These are phyloP conservation scores for Mustelus asterias DNA, from an alignment of 2,113 vertebrate species.

Conservation along the genomic window DNA sequence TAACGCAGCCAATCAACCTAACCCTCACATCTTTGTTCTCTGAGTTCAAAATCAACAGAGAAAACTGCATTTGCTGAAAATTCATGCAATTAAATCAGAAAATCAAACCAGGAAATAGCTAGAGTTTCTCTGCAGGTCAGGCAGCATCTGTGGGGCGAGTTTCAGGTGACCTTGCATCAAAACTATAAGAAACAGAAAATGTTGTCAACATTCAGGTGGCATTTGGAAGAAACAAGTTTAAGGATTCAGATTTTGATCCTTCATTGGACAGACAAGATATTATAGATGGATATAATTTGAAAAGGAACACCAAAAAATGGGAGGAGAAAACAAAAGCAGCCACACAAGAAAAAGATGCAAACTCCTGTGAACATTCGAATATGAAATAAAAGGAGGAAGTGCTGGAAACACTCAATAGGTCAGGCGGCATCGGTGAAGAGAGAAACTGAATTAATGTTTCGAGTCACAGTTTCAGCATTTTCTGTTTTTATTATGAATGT, in stretches of 20 bases:
- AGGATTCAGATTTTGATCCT: neutral
- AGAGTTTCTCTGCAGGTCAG: neutral
- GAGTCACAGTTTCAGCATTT: neutral
- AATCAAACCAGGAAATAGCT: neutral
- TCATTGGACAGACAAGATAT: neutral
- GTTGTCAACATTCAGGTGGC: neutral
- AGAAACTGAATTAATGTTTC: neutral
- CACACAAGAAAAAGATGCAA: neutral
- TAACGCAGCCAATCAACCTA: too few species aligned
- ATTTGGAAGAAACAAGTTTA: neutral
- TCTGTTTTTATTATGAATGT: neutral
- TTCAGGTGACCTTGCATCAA: neutral
- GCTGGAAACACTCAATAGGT: neutral
- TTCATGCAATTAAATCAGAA: neutral
- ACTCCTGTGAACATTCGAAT: neutral
- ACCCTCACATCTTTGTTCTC: too few species aligned
- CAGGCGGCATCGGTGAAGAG: neutral
- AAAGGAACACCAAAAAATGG: neutral
- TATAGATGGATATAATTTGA: neutral
- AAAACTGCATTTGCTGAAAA: neutral
- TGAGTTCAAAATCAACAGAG: neutral
- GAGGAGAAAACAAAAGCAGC: neutral
- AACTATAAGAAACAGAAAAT: neutral
- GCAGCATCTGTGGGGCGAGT: neutral
- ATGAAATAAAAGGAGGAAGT: neutral